Percentiles rank a stretch among this genome's conserved stretches.
These are phyloP conservation scores for Mya arenaria DNA, from an alignment of 1,140 invertebrate species.

Conservation along the genomic window DNA sequence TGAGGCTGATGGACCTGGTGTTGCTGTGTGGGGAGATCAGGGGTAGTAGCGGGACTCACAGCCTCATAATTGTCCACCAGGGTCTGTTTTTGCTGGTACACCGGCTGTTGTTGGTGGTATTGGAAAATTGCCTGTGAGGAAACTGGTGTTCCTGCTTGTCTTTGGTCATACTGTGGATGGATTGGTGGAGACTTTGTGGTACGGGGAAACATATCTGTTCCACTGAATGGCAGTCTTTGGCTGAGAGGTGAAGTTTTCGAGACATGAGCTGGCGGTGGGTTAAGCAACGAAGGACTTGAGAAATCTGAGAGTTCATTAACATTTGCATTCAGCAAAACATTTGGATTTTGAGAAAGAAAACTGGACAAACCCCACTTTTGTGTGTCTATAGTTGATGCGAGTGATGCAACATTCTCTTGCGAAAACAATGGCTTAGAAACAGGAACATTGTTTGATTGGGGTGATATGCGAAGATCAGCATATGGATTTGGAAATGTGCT, in stretches of 20 bases:
- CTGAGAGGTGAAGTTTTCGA: conserved; percentile 33
- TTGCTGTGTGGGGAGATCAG: conserved; percentile 45
- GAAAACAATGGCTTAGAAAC: conserved; percentile 37
- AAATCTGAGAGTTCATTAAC: conserved; percentile 31
- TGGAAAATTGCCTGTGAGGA: conserved; percentile 41
- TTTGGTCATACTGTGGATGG: conserved; percentile 41
- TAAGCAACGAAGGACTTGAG: background rate
- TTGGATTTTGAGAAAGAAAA: conserved; percentile 57
- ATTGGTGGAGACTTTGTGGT: conserved; percentile 35
- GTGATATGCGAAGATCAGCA: conserved; percentile 13
- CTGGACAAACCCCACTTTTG: conserved; percentile 67
- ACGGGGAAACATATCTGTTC: conserved; percentile 45
- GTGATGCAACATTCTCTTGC: conserved; percentile 29
- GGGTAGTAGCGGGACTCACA: conserved; percentile 72
- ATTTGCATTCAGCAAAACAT: conserved; percentile 4
- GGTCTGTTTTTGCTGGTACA: conserved; percentile 55
- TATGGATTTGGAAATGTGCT: conserved; percentile 55
- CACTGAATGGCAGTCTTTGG: conserved; percentile 51
- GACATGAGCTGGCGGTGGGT: conserved; percentile 76
- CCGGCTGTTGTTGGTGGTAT: conserved; percentile 39
- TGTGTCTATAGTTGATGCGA: conserved; percentile 41
- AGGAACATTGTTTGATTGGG: conserved; percentile 29
- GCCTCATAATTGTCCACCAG: conserved; percentile 72
- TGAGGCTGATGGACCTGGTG: conserved; percentile 55
- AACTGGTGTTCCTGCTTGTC: conserved; percentile 47